These are phyloP conservation scores for Drosophila navojoa DNA, from an alignment of 1,140 invertebrate species.

Conservation along the genomic window DNA sequence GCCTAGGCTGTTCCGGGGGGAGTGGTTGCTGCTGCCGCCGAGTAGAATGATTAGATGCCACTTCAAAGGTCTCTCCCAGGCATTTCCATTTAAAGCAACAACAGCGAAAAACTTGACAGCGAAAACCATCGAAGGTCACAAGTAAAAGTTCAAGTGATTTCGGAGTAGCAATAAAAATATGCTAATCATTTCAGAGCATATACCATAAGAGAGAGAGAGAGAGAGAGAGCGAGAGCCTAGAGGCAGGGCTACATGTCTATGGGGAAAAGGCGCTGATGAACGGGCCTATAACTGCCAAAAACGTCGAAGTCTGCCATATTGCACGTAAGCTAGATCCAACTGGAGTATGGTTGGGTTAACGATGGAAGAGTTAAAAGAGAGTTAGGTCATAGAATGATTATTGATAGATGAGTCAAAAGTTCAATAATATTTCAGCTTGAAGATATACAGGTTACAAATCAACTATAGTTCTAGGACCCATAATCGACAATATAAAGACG, in stretches of 20 bases:
- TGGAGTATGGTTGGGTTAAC: no score
- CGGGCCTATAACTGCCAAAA: no score
- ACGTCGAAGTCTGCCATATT: no score
- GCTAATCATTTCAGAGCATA: not conserved
- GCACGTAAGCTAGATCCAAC: no score
- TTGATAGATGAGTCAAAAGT: no score
- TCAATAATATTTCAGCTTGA: no score
- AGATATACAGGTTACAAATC: no score
- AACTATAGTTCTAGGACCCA: no score
- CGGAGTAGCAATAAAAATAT: constrained; percentile 17
- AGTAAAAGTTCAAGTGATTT: constrained; percentile 38
- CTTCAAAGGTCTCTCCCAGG: constrained; percentile 54
- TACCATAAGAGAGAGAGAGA: not conserved
- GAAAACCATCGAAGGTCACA: constrained; percentile 45
- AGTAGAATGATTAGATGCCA: constrained; percentile 67
- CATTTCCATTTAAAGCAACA: constrained; percentile 42
- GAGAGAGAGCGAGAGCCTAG: not conserved
- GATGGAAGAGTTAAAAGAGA: no score
- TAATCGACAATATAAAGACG: no score
- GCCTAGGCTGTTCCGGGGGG: not conserved
- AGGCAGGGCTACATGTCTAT: no score
- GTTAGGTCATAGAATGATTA: no score
- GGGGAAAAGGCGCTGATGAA: not conserved
- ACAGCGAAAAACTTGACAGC: constrained; percentile 11
- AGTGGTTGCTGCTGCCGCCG: constrained; percentile 5